Percentiles rank a stretch among this genome's conserved stretches.
phyloP scores from a whole-genome alignment of 2,888 invertebrate genomes.

The Monochamus alternatus region DNA sequence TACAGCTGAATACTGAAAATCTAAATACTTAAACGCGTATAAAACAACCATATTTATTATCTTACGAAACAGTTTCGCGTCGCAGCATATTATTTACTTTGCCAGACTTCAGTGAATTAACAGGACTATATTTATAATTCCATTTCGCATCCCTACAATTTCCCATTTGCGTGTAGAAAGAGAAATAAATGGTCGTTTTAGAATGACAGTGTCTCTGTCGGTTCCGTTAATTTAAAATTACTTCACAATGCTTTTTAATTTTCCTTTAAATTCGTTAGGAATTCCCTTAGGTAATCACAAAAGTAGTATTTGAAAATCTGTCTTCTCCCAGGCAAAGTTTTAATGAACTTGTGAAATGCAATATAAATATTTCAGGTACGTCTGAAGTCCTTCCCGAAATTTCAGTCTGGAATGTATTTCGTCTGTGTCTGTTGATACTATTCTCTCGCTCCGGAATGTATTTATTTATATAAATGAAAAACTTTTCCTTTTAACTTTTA shows the following conservation, averaged over 20 bases:
- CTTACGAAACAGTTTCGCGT: too few relatives aligned
- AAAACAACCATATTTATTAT: too few relatives aligned
- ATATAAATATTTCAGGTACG: conserved; percentile 27
- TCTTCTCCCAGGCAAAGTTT: conserved; percentile 26
- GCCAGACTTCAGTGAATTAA: too few relatives aligned
- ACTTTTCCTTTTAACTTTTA: too few relatives aligned
- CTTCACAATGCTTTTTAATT: conserved; percentile 16
- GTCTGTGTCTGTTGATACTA: background rate
- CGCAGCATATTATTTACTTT: too few relatives aligned
- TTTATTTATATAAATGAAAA: too few relatives aligned
- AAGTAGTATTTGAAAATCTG: conserved; percentile 20
- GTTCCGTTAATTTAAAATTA: conserved; percentile 8
- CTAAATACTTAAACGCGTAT: too few relatives aligned
- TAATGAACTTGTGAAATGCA: conserved; percentile 29
- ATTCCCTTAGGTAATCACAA: conserved; percentile 28
- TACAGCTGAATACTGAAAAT: too few relatives aligned
- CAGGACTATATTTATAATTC: too few relatives aligned
- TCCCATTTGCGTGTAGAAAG: background rate
- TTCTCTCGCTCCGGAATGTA: too few relatives aligned
- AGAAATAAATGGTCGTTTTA: conserved; percentile 10
- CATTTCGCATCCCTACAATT: too few relatives aligned
- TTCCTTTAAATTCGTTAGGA: conserved; percentile 15
- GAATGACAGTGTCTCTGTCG: background rate
- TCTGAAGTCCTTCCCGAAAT: conserved; percentile 1
- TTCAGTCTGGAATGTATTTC: background rate